Evolutionary conservation across 2,113 vertebrate genomes (phyloP).

Genomic region (Canis aureus): DNA sequence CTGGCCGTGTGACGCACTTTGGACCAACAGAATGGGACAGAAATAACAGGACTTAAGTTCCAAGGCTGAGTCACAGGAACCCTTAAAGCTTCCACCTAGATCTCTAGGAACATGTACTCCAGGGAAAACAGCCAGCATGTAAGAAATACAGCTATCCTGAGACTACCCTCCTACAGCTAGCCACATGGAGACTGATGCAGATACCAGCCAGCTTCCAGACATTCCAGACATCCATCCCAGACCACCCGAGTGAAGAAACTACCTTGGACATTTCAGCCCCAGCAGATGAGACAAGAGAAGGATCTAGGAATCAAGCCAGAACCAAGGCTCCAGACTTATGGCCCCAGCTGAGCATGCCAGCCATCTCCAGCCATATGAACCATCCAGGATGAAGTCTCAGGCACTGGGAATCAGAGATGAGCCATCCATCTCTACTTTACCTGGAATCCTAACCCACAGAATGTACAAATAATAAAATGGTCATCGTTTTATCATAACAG

Average conservation of each 20-base stretch:
- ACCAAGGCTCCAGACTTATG: neutral
- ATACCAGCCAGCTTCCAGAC: neutral
- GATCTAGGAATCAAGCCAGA: conserved; percentile 35
- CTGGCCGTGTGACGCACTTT: neutral
- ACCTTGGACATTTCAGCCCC: neutral
- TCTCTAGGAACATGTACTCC: conserved; percentile 49
- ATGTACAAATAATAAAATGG: neutral
- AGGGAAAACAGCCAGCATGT: neutral
- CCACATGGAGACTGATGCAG: neutral
- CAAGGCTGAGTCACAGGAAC: conserved; percentile 47
- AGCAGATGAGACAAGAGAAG: neutral
- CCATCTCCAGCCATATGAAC: neutral
- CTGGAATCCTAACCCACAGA: neutral
- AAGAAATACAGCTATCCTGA: neutral
- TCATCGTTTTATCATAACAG: neutral
- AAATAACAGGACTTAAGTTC: conserved; percentile 53
- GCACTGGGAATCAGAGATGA: neutral
- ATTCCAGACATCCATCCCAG: neutral
- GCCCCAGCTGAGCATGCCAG: neutral
- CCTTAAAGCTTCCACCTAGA: neutral
- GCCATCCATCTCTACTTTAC: neutral
- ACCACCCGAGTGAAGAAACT: neutral
- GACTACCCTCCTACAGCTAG: neutral
- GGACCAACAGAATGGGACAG: neutral
- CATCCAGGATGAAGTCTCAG: neutral